Evolutionary conservation across 2,113 vertebrate species (phyloP).

Genomic region (Tricholaema leucomelas): DNA sequence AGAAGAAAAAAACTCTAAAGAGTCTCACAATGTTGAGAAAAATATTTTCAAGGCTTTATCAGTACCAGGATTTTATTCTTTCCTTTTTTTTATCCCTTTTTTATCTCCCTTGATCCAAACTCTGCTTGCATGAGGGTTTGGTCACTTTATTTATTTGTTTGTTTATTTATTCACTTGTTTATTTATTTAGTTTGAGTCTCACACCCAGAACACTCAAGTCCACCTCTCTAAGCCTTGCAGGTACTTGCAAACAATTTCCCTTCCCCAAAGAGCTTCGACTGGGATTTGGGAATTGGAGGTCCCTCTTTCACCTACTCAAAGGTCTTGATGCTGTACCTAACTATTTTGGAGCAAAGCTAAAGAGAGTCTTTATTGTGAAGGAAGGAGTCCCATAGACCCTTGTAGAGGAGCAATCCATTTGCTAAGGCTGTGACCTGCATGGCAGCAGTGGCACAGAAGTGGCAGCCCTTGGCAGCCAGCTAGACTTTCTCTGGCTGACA

Average conservation of each 20-base stretch:
- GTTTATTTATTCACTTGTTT: not conserved
- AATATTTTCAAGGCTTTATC: conserved; percentile 45
- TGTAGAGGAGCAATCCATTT: not conserved
- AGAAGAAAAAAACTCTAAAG: not conserved
- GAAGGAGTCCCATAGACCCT: not conserved
- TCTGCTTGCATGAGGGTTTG: not conserved
- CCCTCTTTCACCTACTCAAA: not conserved
- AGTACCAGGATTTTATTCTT: not conserved
- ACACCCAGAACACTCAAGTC: not conserved
- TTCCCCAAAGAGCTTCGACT: not conserved
- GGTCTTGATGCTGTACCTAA: not conserved
- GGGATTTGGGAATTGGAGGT: not conserved
- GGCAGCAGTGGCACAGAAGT: not conserved
- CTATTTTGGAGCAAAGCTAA: not conserved
- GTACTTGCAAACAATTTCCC: not conserved
- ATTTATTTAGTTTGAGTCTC: not conserved
- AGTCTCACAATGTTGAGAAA: not conserved
- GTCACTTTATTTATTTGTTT: not conserved
- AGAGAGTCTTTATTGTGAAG: not conserved
- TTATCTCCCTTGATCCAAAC: not conserved
- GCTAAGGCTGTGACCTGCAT: not conserved
- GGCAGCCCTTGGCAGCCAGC: not conserved
- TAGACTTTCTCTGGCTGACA: not conserved
- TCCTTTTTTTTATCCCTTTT: not conserved
- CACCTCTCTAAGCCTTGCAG: not conserved